Evolutionary conservation across 2,113 vertebrate species (phyloP).

Genomic region (Oryzias javanicus): DNA sequence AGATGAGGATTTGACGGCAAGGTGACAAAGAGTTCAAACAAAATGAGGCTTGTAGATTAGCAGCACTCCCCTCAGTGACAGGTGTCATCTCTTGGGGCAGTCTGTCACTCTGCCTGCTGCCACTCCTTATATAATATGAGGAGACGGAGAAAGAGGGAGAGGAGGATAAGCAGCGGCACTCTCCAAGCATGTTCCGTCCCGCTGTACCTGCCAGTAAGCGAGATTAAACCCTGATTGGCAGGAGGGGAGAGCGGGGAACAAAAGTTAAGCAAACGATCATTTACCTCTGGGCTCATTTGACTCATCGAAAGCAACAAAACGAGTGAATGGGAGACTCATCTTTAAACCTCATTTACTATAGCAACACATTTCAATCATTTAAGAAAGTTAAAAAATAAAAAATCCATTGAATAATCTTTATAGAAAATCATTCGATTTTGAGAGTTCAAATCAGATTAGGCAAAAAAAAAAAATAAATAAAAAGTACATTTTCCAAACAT

Average conservation of each 20-base stretch:
- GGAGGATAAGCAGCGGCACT: constrained; percentile 60
- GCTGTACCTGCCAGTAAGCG: constrained; percentile 66
- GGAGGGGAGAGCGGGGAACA: constrained; percentile 40
- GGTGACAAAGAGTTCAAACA: constrained; percentile 94
- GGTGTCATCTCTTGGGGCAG: constrained; percentile 99
- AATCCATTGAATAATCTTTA: no score
- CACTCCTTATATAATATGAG: constrained; percentile 91
- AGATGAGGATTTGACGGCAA: constrained; percentile 95
- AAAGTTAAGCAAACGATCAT: constrained; percentile 53
- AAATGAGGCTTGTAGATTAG: constrained; percentile 98
- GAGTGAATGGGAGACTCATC: neutral
- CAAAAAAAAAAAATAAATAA: no score
- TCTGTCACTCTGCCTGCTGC: constrained; percentile 96
- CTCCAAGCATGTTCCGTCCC: constrained; percentile 58
- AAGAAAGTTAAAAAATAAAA: no score
- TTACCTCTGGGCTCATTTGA: constrained; percentile 24
- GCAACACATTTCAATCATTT: no score
- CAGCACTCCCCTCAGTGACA: constrained; percentile 92
- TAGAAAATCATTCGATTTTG: no score
- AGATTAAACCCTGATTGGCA: constrained; percentile 72
- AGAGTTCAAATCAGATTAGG: no score
- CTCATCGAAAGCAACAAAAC: neutral
- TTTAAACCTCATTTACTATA: neutral
- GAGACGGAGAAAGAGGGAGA: constrained; percentile 58
- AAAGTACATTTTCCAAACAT: no score